Evolutionary conservation across 2,888 invertebrate genomes (phyloP), one percentile per base, ranked within the genome.

Genomic region (Microctonus hyperodae): DNA sequence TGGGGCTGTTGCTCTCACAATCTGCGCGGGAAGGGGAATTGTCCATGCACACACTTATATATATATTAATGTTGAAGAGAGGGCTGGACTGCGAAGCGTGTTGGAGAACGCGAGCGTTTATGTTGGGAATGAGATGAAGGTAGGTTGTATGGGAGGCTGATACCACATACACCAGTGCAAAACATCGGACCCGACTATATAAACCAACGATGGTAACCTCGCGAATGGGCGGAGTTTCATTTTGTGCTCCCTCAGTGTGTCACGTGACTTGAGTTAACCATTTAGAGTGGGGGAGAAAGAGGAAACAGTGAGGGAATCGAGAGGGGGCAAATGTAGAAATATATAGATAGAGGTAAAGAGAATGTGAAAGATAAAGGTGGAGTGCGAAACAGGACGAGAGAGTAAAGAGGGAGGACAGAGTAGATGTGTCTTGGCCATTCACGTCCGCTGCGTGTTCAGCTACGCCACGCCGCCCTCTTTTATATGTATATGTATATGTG

Each of bases 181-280:
- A n/a, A 37, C 3, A 37, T 37, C n/a, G 13, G 44, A 44, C 16
- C 44, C 4, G 6, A 44, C 44, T n/a, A n/a, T 16, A 44, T 44
- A 9, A 44, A 44, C 16, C 44, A n/a, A 44, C 44, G 79, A 83
- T 78, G 78, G 75, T 44, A 72, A 64, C 61, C 64, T 65, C 85
- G 87, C 88, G 88, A n/a, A 88, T 44, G 88, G 76, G 82, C 85
- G 79, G 80, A 76, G 82, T 75, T 76, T 80, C n/a, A 79, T 64
- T 63, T 74, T 74, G 78, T 16, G 44, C 9, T 44, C 74, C 71
- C 66, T 50, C 65, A 37, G 23, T 35, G 37, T 58, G 53, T 64
- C 70, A 68, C 68, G 69, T 70, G 73, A 64, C 64, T 53, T 44
- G 1, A 4, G 62, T 65, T 50, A 60, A 66, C 37, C 20, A n/a